Evolutionary conservation across 2,888 invertebrate genomes (phyloP).

Genomic region (Polydrusus cervinus): DNA sequence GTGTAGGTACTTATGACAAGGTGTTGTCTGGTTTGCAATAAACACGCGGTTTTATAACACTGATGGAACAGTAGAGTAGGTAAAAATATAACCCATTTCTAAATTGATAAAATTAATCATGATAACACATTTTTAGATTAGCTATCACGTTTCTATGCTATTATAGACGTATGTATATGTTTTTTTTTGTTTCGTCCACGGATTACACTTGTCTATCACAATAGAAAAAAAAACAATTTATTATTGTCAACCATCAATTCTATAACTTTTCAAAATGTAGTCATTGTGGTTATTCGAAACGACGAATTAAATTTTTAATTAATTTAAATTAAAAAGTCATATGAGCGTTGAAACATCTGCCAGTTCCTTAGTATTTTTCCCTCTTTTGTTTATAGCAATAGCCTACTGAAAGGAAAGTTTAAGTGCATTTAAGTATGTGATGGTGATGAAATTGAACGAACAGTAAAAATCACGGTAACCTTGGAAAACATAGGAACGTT

Average conservation of each 20-base stretch:
- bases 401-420: slow-evolving; percentile 1
- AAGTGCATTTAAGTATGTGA: slow-evolving; percentile 15
- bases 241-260: background rate
- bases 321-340: slow-evolving; percentile 12
- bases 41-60: background rate
- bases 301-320: slow-evolving; percentile 1
- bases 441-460: background rate
- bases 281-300: background rate
- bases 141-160: background rate
- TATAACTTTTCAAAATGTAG: background rate
- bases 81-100: background rate
- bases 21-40: background rate
- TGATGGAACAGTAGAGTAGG: too few species aligned
- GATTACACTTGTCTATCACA: background rate
- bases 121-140: slow-evolving; percentile 14
- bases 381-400: background rate
- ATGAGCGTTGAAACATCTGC: slow-evolving; percentile 10
- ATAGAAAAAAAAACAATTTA: slow-evolving; percentile 3
- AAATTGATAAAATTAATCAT: slow-evolving; percentile 5
- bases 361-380: background rate
- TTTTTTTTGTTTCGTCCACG: slow-evolving; percentile 3
- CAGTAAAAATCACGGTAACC: slow-evolving; percentile 18
- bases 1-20: background rate
- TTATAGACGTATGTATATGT: slow-evolving; percentile 6
- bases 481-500: background rate